Evolutionary conservation across 2,113 vertebrate genomes (phyloP).

Genomic region (Gavialis gangeticus): DNA sequence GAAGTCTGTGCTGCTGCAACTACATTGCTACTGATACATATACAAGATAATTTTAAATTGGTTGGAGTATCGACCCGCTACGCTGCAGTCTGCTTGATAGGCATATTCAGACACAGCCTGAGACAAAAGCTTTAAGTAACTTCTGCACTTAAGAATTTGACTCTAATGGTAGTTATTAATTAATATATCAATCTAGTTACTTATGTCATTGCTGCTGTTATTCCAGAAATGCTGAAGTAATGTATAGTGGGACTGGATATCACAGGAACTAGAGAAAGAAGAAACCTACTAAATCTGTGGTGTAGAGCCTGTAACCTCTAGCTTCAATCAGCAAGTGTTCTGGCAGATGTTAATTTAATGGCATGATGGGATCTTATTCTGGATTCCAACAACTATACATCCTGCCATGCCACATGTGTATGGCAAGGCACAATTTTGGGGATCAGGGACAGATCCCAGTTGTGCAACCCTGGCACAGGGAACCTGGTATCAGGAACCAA

Average conservation of each 20-base stretch:
- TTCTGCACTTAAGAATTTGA: background rate
- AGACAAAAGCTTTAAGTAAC: fast-evolving
- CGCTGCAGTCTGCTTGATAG: background rate
- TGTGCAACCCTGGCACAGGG: too few species aligned
- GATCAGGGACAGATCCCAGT: too few species aligned
- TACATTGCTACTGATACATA: too few species aligned
- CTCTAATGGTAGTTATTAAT: background rate
- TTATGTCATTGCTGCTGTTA: background rate
- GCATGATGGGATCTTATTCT: too few species aligned
- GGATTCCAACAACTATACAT: too few species aligned
- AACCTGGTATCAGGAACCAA: too few species aligned
- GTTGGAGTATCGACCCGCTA: background rate
- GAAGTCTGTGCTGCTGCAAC: too few species aligned
- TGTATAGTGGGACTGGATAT: background rate
- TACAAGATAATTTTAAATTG: too few species aligned
- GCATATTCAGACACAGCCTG: background rate
- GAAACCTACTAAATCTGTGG: background rate
- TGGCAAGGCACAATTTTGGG: too few species aligned
- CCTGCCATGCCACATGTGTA: too few species aligned
- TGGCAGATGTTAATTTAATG: too few species aligned
- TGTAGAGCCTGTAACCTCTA: background rate
- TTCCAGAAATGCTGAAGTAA: background rate
- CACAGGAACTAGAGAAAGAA: background rate
- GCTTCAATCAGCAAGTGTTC: background rate
- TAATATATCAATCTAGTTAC: background rate